Conservation (phyloP, 2,113 vertebrate species). For the Dromas ardeola region DNA sequence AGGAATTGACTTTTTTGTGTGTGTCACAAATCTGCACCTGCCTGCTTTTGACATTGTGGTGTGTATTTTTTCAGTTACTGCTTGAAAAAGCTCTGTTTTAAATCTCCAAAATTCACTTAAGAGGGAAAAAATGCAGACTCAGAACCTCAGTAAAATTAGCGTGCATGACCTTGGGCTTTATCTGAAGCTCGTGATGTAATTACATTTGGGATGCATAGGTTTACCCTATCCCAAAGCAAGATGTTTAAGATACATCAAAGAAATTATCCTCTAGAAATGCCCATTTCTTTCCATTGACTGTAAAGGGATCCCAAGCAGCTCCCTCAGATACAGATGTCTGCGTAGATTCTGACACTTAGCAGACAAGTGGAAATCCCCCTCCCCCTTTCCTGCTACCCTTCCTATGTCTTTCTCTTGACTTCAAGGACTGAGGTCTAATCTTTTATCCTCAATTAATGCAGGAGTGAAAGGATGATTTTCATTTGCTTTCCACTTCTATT, state of each 20-base stretch:
- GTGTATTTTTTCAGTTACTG: background rate
- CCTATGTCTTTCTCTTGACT: background rate
- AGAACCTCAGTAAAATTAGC: background rate
- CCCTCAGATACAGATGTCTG: background rate
- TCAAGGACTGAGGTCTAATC: background rate
- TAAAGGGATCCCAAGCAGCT: background rate
- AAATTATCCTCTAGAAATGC: background rate
- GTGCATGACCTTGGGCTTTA: background rate
- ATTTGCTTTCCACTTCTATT: background rate
- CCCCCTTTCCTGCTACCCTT: background rate
- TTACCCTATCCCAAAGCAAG: background rate
- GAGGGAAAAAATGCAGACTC: background rate
- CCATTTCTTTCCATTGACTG: background rate
- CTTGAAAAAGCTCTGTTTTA: background rate
- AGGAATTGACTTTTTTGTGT: background rate
- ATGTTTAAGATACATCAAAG: background rate
- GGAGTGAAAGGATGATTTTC: background rate
- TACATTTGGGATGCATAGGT: background rate
- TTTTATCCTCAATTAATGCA: background rate
- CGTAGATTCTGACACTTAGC: background rate
- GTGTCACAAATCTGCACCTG: background rate
- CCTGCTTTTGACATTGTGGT: background rate
- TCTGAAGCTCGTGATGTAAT: background rate
- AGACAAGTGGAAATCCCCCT: background rate
- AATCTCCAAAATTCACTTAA: background rate